Conservation (phyloP, 1,140 invertebrate species). For the Whitmania pigra region DNA sequence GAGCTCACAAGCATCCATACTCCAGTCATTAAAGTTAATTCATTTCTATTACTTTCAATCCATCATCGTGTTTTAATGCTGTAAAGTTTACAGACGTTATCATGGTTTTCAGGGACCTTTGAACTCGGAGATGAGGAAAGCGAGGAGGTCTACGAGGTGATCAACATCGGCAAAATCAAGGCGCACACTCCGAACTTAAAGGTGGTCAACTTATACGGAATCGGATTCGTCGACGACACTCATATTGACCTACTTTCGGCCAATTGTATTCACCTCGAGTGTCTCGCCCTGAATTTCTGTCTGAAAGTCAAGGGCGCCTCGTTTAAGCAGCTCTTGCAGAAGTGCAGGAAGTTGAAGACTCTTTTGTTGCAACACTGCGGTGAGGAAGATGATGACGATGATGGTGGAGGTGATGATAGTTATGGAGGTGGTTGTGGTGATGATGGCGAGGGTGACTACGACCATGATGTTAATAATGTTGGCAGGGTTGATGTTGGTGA, state of each 20-base stretch:
- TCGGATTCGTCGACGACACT: constrained; percentile 94
- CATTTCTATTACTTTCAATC: no score
- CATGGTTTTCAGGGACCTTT: constrained; percentile 65
- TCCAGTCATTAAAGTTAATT: no score
- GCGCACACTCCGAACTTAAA: constrained; percentile 12
- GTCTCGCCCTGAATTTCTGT: constrained; percentile 89
- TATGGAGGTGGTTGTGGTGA: no score
- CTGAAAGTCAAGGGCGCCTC: constrained; percentile 89
- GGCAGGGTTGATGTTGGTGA: no score
- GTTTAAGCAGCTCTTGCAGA: constrained; percentile 80
- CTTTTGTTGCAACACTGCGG: constrained; percentile 91
- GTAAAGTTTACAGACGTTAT: neutral
- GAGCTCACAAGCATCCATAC: no score
- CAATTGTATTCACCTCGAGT: constrained; percentile 72
- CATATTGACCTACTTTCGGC: constrained; percentile 86
- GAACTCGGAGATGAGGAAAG: constrained; percentile 92
- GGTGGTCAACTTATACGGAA: constrained; percentile 56
- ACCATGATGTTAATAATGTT: no score
- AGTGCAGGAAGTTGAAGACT: constrained; percentile 78
- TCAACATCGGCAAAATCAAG: constrained; percentile 59
- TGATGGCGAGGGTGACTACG: no score
- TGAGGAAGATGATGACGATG: constrained; percentile 36
- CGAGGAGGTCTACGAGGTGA: constrained; percentile 98
- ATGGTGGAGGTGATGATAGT: no score
- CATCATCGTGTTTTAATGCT: neutral